Base-by-base conservation (phyloP, 2,797 vertebrate genomes). In the Orientallactaga sibirica region DNA sequence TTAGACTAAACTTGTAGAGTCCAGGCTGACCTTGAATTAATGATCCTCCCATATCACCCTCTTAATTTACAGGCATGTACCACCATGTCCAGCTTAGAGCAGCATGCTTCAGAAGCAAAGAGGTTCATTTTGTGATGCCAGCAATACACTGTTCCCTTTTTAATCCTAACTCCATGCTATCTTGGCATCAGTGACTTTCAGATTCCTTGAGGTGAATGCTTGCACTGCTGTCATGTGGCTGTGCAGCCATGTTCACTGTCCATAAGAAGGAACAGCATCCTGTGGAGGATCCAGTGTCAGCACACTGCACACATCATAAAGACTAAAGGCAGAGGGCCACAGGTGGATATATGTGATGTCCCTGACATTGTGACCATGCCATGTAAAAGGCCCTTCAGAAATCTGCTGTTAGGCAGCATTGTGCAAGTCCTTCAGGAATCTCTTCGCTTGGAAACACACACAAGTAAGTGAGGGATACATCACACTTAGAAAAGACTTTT, bases 361-460 rank as follows among this genome's bases (percentile, higher is more conserved):
- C n/a, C 0, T 0, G 48, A 43, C 61, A 29, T 67, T 66, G 61
- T 66, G 73, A 29, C 88, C 81, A 43, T 78, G 37, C 43, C 24
- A 16, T 16, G 3, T 12, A 77, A 70, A 79, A 41, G 66, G n/a
- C 33, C n/a, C 55, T 79, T 37, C 52, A 71, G 94, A 82, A 91
- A 58, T 37, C 67, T 37, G 24, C 77, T 85, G 74, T 24, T 76
- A 52, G 68, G 43, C 9, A 61, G 52, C 79, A 41, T 87, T 90
- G 71, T 80, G 52, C 24, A 92, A 73, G 48, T 83, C 55, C 29
- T 18, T 61, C 64, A 9, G 52, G 73, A 79, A 90, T 91, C 90
- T 88, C 55, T 85, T 86, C 48, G 76, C 27, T 94, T 94, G 89
- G 91, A 92, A 84, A 71, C 5, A 1, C 37, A 67, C 90, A 14